Evolutionary conservation across 1,140 invertebrate species (phyloP), one percentile per base, ranked within the genome.

Genomic region (Tetramorium simillimum): DNA sequence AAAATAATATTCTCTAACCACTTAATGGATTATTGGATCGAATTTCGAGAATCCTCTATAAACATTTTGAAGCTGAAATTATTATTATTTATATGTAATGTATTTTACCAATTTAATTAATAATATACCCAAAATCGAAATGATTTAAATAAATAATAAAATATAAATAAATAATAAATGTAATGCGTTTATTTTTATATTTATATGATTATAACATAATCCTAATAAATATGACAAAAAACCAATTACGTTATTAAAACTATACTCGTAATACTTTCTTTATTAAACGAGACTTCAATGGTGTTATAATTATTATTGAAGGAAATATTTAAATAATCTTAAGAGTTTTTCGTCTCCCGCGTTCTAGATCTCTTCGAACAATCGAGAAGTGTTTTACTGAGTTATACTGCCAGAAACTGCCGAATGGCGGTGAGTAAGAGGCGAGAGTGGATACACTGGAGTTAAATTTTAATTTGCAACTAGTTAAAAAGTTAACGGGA

Each of bases 401-500:
- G 53, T 84, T 84, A 75, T 75, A 56, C n/a, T 75, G 40, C 40
- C 28, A 65, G 76, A 78, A 76, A 67, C 81, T 46, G 63, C 40
- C 49, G 73, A 75, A 73, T 53, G 37, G 56, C 58, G 65, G 51
- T 65, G 56, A 73, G 67, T 72, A 70, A 81, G 65, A 43, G 81
- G 69, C 60, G 78, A 73, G 49, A 53, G 62, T 46, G 60, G 80
- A 76, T 86, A 85, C 69, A 85, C 82, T 72, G 77, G 86, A 91
- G 89, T 91, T 92, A 92, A 91, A 92, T 92, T 92, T 92, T 92
- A 90, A 92, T 92, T 92, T 91, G 92, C 91, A 92, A 92, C 91
- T 91, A 92, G 91, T 92, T 92, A 92, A 92, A 92, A 92, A 92
- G 92, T 92, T 92, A 92, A 90, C 84, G 70, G 58, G 62, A 88